A percentile compares a stretch with the other conserved stretches of the same genome.
Evolutionary conservation across 1,140 invertebrate species (phyloP).

Genomic region (Pogonomyrmex californicus): DNA sequence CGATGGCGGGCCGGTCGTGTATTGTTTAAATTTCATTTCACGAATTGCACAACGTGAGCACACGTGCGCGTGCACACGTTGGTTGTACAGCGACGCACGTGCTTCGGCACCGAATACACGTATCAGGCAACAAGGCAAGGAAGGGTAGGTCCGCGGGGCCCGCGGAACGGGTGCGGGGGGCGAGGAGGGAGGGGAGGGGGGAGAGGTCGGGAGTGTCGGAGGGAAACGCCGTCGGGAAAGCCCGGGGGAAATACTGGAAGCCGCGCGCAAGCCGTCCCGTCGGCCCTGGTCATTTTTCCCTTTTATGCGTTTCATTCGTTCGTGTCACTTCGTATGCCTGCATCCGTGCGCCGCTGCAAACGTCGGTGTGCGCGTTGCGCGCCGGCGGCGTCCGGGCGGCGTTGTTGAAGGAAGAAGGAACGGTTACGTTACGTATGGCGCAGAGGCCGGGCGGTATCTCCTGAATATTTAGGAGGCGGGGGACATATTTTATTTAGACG

Average conservation of each 20-base stretch:
- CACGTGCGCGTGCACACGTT: constrained; percentile 22
- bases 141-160: constrained; percentile 6
- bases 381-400: constrained; percentile 1
- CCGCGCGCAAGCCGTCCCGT: constrained; percentile 74
- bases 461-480: constrained; percentile 81
- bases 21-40: constrained; percentile 83
- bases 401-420: constrained; percentile 35
- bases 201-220: not conserved
- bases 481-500: constrained; percentile 82
- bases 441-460: constrained; percentile 61
- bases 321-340: constrained; percentile 78
- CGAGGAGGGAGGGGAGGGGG: not conserved
- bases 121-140: constrained; percentile 31
- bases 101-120: constrained; percentile 34
- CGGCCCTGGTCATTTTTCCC: constrained; percentile 84
- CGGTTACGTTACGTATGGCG: constrained; percentile 24
- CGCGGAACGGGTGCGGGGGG: not conserved
- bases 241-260: constrained; percentile 82
- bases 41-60: constrained; percentile 54
- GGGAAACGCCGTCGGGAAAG: constrained; percentile 68
- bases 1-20: constrained; percentile 27
- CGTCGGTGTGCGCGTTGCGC: constrained; percentile 52
- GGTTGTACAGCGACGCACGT: constrained; percentile 32
- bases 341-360: constrained; percentile 44
- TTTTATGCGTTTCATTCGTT: constrained; percentile 85